Evolutionary conservation across 64 coral and sea anemone genomes (phyloP).

Genomic region (Pocillopora verrucosa): DNA sequence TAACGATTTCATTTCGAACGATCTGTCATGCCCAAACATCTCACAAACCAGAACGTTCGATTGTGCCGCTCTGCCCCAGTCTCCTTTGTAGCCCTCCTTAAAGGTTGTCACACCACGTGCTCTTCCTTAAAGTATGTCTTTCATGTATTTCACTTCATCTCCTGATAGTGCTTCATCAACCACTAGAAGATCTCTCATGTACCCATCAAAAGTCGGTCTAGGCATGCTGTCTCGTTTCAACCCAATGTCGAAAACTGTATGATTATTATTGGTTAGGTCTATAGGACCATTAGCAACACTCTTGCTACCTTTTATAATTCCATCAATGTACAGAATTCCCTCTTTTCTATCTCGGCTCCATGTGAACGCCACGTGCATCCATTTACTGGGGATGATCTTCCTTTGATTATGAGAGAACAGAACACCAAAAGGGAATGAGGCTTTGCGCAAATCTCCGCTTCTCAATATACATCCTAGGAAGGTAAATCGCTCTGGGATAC

Average conservation of each 20-base stretch:
- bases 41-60: no score
- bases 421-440: background rate
- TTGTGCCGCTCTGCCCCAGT: no score
- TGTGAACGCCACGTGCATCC: slow-evolving; percentile 11
- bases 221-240: background rate
- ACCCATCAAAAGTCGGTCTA: background rate
- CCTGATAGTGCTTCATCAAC: background rate
- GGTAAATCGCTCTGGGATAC: background rate
- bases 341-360: background rate
- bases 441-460: background rate
- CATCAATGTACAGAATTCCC: background rate
- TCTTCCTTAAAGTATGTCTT: no score
- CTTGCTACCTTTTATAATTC: background rate
- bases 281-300: background rate
- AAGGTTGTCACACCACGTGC: no score
- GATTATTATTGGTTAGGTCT: background rate
- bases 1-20: no score
- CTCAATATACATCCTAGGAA: background rate
- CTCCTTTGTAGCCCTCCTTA: no score
- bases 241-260: slow-evolving; percentile 13
- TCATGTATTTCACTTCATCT: background rate
- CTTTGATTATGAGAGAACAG: background rate
- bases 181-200: background rate
- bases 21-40: no score
- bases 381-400: background rate